Percentiles rank a stretch among this genome's conserved stretches.
Evolutionary conservation across 2,113 vertebrate species (phyloP).

Genomic region (Barbus barbus): DNA sequence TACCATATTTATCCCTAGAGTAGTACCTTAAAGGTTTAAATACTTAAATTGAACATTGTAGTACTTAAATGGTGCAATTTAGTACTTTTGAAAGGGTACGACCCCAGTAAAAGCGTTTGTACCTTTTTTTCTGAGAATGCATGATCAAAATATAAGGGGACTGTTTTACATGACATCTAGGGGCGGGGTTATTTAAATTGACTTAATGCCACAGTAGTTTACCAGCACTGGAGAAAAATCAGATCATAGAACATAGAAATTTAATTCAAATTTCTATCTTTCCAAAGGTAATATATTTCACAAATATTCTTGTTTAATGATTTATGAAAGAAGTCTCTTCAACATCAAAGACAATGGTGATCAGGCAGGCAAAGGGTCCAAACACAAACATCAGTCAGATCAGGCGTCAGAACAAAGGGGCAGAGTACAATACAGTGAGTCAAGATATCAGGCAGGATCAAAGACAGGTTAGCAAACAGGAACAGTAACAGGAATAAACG

Average conservation of each 20-base stretch:
- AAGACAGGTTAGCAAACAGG: too few species aligned
- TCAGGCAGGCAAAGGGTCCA: too few species aligned
- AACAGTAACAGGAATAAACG: too few species aligned
- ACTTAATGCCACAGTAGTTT: background rate
- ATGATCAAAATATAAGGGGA: background rate
- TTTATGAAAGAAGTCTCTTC: background rate
- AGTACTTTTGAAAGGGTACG: background rate
- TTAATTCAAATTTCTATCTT: too few species aligned
- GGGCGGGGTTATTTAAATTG: background rate
- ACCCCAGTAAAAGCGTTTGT: background rate
- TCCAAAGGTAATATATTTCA: background rate
- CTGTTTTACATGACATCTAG: background rate
- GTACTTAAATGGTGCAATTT: background rate
- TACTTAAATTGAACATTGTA: background rate
- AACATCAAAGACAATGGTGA: too few species aligned
- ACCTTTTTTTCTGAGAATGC: too few species aligned
- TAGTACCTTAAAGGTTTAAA: background rate
- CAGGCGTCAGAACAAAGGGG: too few species aligned
- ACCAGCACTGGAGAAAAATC: background rate
- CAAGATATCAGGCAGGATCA: too few species aligned
- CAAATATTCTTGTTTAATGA: background rate
- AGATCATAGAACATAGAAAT: too few species aligned
- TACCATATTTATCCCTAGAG: background rate
- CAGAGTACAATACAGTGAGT: too few species aligned
- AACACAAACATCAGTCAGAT: too few species aligned